Conservation (phyloP, 2,888 invertebrate genomes). For the Tillus elongatus region DNA sequence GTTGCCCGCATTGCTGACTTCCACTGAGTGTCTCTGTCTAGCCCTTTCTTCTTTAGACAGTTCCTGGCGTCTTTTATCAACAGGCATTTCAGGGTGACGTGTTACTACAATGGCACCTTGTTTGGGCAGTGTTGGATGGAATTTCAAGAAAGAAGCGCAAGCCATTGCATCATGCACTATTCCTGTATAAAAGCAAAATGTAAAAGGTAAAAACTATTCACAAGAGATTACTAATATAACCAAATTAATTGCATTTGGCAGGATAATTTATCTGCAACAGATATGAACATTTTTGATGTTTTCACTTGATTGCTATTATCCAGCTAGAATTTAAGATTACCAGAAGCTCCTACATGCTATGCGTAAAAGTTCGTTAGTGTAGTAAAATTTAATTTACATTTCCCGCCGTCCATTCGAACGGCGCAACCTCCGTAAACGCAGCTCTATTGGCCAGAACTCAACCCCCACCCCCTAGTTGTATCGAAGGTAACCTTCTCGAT, state of each 20-base stretch:
- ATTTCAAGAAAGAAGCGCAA: slow-evolving; percentile 91
- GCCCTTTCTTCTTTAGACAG: slow-evolving; percentile 53
- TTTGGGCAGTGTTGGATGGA: slow-evolving; percentile 79
- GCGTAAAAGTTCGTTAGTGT: no score
- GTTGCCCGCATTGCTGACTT: slow-evolving; percentile 60
- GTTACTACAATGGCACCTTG: slow-evolving; percentile 69
- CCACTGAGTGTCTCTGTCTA: slow-evolving; percentile 78
- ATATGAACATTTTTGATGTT: no score
- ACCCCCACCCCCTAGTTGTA: no score
- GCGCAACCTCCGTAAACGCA: no score
- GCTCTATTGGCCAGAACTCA: no score
- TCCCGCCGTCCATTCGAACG: no score
- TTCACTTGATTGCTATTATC: no score
- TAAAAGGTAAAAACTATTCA: slow-evolving; percentile 3
- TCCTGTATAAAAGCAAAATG: slow-evolving; percentile 46
- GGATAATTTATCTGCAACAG: no score
- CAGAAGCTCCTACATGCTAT: no score
- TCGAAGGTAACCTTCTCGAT: no score
- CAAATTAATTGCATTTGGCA: no score
- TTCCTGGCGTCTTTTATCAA: slow-evolving; percentile 44
- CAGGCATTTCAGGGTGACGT: slow-evolving; percentile 39
- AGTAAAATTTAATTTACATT: no score
- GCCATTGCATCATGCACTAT: slow-evolving; percentile 98
- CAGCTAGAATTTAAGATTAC: neutral
- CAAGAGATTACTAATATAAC: neutral